Evolutionary conservation across 1,140 invertebrate species (phyloP), one percentile per base, ranked within the genome.

Genomic region (Gerris buenoi): DNA sequence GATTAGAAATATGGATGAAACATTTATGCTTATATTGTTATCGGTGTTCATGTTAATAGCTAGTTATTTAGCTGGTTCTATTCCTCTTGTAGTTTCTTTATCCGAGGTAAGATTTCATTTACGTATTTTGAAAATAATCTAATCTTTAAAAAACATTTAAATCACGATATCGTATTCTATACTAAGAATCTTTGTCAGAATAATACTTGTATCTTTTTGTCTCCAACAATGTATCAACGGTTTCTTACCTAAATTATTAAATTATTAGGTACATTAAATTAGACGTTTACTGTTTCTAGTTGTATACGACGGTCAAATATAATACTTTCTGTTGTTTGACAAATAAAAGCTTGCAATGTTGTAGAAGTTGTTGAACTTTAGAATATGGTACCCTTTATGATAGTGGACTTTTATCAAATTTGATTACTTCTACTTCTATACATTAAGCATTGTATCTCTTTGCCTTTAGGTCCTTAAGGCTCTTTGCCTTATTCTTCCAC

Each of bases 11-110:
- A 93, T 94, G 91, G 91, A 94, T 76, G 89, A 91, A 74, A 87
- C 88, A 25, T 79, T 85, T 71, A 85, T 93, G 68, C 79, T 96
- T 64, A 80, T 92, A 74, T 81, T 91, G 70, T 78, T 96, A 58
- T 87, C 86, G 25, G 70, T 93, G 67, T 89, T 97, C 62, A 98
- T 99, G 95, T 80, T 98, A 63, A 80, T 96, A 58, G 96, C 95
- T 0, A 97, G 93, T 67, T 98, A 95, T 79, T 76, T 97, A 27
- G 86, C 93, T 69, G 97, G 97, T 61, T 91, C 87, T 67, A 88
- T 99, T 72, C 97, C 97, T 26, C 79, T 98, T 69, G 86, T 95
- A 67, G 88, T 98, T 73, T 87, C 84, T 73, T 85, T 98, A 75
- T 96, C 94, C 59, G 95, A 98, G 88, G 95, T 96, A 84, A 81